Conservation (phyloP, 2,888 invertebrate species). For the Melanotus villosus region DNA sequence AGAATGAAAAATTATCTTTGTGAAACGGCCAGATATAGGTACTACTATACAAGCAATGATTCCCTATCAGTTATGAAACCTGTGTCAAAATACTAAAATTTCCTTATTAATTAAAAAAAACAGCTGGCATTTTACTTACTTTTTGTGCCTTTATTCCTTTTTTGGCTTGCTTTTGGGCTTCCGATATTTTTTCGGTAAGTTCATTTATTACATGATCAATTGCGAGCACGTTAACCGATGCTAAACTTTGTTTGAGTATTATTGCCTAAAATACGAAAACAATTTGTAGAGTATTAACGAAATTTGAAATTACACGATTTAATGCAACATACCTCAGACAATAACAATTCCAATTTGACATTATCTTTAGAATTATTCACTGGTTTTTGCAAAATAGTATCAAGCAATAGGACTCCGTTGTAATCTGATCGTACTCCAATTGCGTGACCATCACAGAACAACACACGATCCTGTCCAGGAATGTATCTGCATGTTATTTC, state of each 20-base stretch:
- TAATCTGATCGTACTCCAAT: conserved; percentile 91
- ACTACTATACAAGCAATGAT: too few species aligned
- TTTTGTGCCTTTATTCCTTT: conserved; percentile 93
- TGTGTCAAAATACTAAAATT: too few species aligned
- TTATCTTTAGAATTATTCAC: conserved; percentile 82
- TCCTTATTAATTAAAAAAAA: too few species aligned
- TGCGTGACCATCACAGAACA: conserved; percentile 86
- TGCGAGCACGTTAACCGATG: conserved; percentile 80
- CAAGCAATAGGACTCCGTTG: conserved; percentile 90
- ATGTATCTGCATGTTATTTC: conserved; percentile 82
- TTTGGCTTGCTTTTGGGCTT: conserved; percentile 79
- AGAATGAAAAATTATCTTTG: too few species aligned
- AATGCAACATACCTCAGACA: conserved; percentile 80
- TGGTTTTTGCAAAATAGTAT: conserved; percentile 90
- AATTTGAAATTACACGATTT: not conserved
- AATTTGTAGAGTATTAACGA: not conserved
- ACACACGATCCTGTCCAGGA: conserved; percentile 84
- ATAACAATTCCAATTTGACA: conserved; percentile 86
- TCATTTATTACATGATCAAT: conserved; percentile 86
- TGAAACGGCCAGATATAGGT: too few species aligned
- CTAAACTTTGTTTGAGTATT: conserved; percentile 85
- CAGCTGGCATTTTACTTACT: too few species aligned
- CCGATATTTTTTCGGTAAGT: conserved; percentile 81
- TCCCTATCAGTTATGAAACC: too few species aligned
- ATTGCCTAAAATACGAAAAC: conserved; percentile 75